Percentiles rank a stretch among this genome's conserved stretches.
Evolutionary conservation across 2,888 invertebrate species (phyloP).

Genomic region (Drosophila fungiperda): DNA sequence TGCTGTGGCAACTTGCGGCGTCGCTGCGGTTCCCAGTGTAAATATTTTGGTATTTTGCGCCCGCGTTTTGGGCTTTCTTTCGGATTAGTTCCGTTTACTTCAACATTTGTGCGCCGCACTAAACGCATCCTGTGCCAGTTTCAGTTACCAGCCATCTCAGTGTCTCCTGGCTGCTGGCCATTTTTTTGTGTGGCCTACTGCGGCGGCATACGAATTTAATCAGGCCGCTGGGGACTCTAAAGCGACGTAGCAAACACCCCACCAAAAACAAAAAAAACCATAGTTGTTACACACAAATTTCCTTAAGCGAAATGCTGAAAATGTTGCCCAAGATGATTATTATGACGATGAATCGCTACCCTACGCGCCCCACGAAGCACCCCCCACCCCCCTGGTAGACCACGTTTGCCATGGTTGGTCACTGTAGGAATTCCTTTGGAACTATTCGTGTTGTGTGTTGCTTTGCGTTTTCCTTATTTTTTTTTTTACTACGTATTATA

Average conservation of each 20-base stretch:
- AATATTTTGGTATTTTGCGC: constrained; percentile 72
- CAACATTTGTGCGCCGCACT: constrained; percentile 76
- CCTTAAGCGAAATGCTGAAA: constrained; percentile 68
- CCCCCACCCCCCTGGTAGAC: neutral
- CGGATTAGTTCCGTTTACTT: constrained; percentile 80
- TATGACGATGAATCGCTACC: constrained; percentile 70
- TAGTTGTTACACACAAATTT: constrained; percentile 57
- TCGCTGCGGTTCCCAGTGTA: constrained; percentile 68
- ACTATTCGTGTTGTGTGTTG: constrained; percentile 46
- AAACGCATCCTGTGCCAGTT: constrained; percentile 65
- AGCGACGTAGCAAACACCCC: constrained; percentile 37
- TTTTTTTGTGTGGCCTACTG: constrained; percentile 30
- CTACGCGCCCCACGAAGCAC: neutral
- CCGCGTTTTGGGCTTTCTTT: constrained; percentile 72
- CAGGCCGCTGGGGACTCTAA: constrained; percentile 80
- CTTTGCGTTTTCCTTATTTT: constrained; percentile 16
- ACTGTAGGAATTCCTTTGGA: constrained; percentile 58
- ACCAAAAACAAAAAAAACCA: constrained; percentile 16
- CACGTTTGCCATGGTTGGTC: neutral
- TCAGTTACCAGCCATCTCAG: constrained; percentile 34
- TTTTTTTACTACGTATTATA: constrained; percentile 69
- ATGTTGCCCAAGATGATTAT: constrained; percentile 69
- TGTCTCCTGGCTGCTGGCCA: constrained; percentile 44
- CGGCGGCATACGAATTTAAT: constrained; percentile 70
- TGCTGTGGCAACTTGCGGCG: constrained; percentile 1